A percentile compares a stretch with the other conserved stretches of the same genome.
These are phyloP conservation scores for Dicyrtomina minuta DNA, from an alignment of 2,888 invertebrate genomes.

Conservation along the genomic window DNA sequence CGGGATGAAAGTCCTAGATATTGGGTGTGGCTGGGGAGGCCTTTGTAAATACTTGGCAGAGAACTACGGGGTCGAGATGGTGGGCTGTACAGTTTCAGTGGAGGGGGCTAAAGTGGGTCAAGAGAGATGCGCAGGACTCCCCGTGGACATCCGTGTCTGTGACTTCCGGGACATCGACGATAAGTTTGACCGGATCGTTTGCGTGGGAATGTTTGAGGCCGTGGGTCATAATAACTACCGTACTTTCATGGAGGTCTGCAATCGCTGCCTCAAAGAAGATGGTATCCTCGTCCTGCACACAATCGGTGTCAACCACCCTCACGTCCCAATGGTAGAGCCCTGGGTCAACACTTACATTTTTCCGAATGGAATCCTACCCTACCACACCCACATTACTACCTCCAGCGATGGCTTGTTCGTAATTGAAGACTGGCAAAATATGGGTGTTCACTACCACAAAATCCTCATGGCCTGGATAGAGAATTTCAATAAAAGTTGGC, in stretches of 20 bases:
- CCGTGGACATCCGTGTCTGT: conserved; percentile 36
- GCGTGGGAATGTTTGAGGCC: conserved; percentile 48
- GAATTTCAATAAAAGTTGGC: conserved; percentile 35
- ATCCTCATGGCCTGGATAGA: conserved; percentile 40
- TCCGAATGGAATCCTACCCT: conserved; percentile 50
- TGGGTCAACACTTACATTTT: conserved; percentile 52
- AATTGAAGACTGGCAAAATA: conserved; percentile 50
- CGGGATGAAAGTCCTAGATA: conserved; percentile 50
- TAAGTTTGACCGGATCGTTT: conserved; percentile 45
- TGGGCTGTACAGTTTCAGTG: conserved; percentile 38
- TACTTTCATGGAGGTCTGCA: conserved; percentile 36
- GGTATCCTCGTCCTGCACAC: conserved; percentile 44
- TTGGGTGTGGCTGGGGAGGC: conserved; percentile 45
- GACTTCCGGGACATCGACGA: conserved; percentile 39
- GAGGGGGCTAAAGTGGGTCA: conserved; percentile 34
- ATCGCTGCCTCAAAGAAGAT: conserved; percentile 40
- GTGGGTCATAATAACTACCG: conserved; percentile 41
- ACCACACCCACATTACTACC: conserved; percentile 42
- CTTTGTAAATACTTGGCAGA: conserved; percentile 41
- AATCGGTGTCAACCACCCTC: conserved; percentile 34
- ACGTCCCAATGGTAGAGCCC: conserved; percentile 28
- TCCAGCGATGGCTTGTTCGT: conserved; percentile 43
- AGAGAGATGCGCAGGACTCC: conserved; percentile 29
- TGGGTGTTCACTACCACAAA: too few relatives aligned
- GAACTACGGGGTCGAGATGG: conserved; percentile 34